Percentiles rank a stretch among this genome's conserved stretches.
phyloP scores from a whole-genome alignment of 1,140 invertebrate species.

The Coenobita brevimanus region DNA sequence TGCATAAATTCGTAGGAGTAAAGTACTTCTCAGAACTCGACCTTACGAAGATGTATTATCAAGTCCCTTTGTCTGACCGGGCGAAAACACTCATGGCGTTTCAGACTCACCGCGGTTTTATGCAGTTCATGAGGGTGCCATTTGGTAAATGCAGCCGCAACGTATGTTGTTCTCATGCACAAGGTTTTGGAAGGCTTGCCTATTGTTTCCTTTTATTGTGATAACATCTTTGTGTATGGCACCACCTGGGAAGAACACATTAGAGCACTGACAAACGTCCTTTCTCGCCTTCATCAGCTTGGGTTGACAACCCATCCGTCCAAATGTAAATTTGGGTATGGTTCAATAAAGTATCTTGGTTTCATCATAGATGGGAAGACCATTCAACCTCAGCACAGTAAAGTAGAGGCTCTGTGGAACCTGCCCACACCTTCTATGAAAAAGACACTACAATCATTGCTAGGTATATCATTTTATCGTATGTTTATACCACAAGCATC shows the following conservation, averaged over 20 bases:
- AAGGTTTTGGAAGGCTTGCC: not conserved
- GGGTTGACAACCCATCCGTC: no score
- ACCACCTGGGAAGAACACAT: not conserved
- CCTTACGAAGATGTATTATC: not conserved
- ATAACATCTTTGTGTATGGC: not conserved
- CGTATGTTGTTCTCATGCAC: not conserved
- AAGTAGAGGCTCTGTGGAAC: no score
- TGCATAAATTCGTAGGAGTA: constrained; percentile 25
- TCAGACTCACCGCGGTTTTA: not conserved
- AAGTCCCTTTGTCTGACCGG: not conserved
- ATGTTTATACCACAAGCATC: no score
- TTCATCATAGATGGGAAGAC: not conserved
- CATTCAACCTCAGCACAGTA: no score
- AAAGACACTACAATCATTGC: no score
- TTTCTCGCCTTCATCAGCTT: not conserved
- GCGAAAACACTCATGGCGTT: not conserved
- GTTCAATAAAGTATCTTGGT: no score
- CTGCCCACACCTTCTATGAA: no score
- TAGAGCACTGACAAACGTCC: not conserved
- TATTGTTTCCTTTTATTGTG: not conserved
- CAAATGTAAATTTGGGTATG: no score
- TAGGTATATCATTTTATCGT: no score
- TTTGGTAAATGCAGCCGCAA: not conserved
- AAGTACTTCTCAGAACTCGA: constrained; percentile 29
- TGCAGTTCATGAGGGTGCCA: not conserved